A percentile compares a stretch with the other conserved stretches of the same genome.
These are phyloP conservation scores for Molossus alvarezi DNA, from an alignment of 2,797 vertebrate genomes.

Conservation along the genomic window DNA sequence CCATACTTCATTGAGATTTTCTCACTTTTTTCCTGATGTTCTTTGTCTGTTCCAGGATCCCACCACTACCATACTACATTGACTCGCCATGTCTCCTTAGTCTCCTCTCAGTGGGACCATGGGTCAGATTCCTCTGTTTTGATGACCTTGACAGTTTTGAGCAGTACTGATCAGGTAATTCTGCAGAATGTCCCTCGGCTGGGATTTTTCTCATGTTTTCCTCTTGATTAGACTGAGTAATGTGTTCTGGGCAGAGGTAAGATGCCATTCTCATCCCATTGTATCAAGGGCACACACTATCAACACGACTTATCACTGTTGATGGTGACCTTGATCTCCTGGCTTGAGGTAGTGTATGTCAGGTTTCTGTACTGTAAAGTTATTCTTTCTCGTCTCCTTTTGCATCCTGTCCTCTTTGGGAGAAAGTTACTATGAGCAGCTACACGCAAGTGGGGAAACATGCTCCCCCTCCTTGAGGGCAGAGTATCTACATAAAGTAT, in stretches of 20 bases:
- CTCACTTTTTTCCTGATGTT: not conserved
- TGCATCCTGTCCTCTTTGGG: not conserved
- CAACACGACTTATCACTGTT: not conserved
- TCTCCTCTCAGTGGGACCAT: not conserved
- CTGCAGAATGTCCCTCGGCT: not conserved
- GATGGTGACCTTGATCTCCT: not conserved
- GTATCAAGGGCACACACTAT: rapidly evolving
- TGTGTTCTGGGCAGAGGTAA: not conserved
- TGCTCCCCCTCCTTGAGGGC: not conserved
- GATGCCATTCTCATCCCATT: not conserved
- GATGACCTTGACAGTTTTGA: not conserved
- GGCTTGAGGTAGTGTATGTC: not conserved
- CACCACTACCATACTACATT: rapidly evolving
- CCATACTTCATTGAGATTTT: not conserved
- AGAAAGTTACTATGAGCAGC: not conserved
- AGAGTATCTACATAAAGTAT: not conserved
- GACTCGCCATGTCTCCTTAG: rapidly evolving
- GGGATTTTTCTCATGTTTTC: not conserved
- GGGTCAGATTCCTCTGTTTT: not conserved
- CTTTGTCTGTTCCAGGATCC: not conserved
- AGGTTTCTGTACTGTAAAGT: not conserved
- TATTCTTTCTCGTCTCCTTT: not conserved
- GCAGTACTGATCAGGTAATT: not conserved
- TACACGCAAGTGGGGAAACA: not conserved
- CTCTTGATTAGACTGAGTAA: not conserved